A percentile compares a stretch with the other conserved stretches of the same genome.
Conservation (phyloP, 2,888 invertebrate species). For the Elegia similella region DNA sequence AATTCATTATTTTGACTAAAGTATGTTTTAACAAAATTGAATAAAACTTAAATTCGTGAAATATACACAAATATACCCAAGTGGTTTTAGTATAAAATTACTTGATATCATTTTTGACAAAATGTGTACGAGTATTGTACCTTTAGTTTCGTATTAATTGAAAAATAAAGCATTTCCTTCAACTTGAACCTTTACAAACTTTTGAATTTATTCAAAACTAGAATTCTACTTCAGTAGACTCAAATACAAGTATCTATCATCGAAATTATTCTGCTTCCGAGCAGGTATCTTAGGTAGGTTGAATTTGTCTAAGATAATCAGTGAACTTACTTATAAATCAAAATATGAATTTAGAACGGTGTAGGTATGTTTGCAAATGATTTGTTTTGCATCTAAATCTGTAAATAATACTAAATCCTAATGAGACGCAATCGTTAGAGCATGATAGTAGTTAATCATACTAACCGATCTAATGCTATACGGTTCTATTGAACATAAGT, state of each 20-base stretch:
- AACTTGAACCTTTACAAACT: too few relatives aligned
- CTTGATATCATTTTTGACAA: too few relatives aligned
- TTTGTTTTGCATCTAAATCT: slow-evolving; percentile 13
- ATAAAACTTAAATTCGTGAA: too few relatives aligned
- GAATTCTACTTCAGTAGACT: neutral
- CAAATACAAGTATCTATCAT: neutral
- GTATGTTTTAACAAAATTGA: too few relatives aligned
- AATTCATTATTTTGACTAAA: too few relatives aligned
- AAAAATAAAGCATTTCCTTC: too few relatives aligned
- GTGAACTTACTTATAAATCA: slow-evolving; percentile 8
- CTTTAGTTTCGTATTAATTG: too few relatives aligned
- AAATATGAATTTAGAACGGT: slow-evolving; percentile 10
- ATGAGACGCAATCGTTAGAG: slow-evolving; percentile 6
- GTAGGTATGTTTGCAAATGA: neutral
- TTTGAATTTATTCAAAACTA: too few relatives aligned
- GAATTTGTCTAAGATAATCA: slow-evolving; percentile 9
- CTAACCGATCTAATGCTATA: neutral
- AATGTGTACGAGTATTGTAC: too few relatives aligned
- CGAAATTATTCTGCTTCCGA: neutral
- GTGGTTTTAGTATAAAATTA: too few relatives aligned
- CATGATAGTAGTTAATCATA: slow-evolving; percentile 5
- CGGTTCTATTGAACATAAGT: too few relatives aligned
- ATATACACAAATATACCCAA: too few relatives aligned
- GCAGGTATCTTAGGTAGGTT: neutral
- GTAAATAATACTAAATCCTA: slow-evolving; percentile 3